phyloP scores from a whole-genome alignment of 2,888 invertebrate species.

The Pemphredon lugubris region DNA sequence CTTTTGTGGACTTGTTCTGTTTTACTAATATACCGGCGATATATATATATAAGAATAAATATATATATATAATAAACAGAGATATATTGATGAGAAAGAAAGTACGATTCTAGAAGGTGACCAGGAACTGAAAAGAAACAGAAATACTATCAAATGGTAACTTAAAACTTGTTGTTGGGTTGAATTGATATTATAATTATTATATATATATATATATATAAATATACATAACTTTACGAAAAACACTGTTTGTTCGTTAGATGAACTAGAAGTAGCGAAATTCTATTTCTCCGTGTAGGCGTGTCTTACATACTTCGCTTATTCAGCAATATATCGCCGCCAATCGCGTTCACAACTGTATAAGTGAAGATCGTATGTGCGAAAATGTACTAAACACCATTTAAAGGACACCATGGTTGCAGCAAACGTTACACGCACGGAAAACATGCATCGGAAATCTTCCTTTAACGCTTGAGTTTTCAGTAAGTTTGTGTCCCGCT shows the following conservation, averaged over 20 bases:
- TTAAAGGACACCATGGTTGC: neutral
- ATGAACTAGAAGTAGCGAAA: slow-evolving; percentile 66
- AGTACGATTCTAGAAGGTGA: slow-evolving; percentile 61
- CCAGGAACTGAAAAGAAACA: slow-evolving; percentile 49
- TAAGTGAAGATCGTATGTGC: neutral
- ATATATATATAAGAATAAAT: slow-evolving; percentile 65
- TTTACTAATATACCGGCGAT: no score
- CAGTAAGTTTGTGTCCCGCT: neutral
- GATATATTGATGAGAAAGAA: slow-evolving; percentile 71
- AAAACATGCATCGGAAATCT: no score
- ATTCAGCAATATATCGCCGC: slow-evolving; percentile 47
- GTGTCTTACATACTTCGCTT: slow-evolving; percentile 77
- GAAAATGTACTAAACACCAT: neutral
- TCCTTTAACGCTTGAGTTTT: neutral
- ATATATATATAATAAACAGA: slow-evolving; percentile 69
- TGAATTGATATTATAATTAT: slow-evolving; percentile 74
- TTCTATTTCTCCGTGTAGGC: slow-evolving; percentile 76
- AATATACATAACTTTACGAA: slow-evolving; percentile 76
- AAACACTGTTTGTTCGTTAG: slow-evolving; percentile 78
- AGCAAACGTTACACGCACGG: slow-evolving; percentile 21
- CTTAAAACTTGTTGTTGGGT: slow-evolving; percentile 77
- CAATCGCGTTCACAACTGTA: slow-evolving; percentile 36
- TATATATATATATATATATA: slow-evolving; percentile 68
- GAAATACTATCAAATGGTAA: slow-evolving; percentile 71
- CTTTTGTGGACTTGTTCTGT: no score